Base-by-base conservation (phyloP, 2,888 invertebrate genomes). In the Vannuccia rotundouncinata region DNA sequence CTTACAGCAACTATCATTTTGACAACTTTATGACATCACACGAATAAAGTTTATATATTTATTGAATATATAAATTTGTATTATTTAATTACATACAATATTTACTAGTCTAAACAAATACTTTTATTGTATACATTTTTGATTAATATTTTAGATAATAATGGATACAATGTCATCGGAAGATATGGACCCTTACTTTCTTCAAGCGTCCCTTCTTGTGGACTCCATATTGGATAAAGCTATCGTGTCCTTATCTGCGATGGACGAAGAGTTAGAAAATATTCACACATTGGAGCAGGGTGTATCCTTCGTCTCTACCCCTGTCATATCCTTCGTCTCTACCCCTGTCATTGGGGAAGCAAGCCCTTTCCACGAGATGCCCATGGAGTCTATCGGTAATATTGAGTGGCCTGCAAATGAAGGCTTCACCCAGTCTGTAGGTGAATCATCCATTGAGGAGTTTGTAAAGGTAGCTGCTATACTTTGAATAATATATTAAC, bases 191-290 rank as follows among this genome's bases (percentile, higher is more conserved):
- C 59, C 77, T 22, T 77, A 77, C 10, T 45, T 77, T 5, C 29
- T 5, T n/a, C 77, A 77, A 66, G 77, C 77, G 2, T 31, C 28
- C 30, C 30, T 59, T 30, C 84, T 87, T 80, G 85, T 87, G 1
- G 85, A 86, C 82, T 82, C 84, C 74, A 85, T 86, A 29, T 86
- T 87, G 66, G 84, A 85, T 73, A 82, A 81, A 78, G 86, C 87
- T 0, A 84, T 45, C 45, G 45, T 13, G 17, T 45, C 45, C 45
- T 17, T 45, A 17, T 13, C 45, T 5, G 17, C 45, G 45, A 45
- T 45, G 17, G 45, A 45, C 17, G 10, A 17, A 17, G 45, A 45
- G 10, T 17, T 45, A 45, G 45, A 45, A 13, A 45, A 45, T 17
- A 17, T 45, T 17, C 5, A 45, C 45, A 45, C 45, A 45, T 17